phyloP scores from a whole-genome alignment of 2,797 vertebrate species.

The Benthosema pterotum region DNA sequence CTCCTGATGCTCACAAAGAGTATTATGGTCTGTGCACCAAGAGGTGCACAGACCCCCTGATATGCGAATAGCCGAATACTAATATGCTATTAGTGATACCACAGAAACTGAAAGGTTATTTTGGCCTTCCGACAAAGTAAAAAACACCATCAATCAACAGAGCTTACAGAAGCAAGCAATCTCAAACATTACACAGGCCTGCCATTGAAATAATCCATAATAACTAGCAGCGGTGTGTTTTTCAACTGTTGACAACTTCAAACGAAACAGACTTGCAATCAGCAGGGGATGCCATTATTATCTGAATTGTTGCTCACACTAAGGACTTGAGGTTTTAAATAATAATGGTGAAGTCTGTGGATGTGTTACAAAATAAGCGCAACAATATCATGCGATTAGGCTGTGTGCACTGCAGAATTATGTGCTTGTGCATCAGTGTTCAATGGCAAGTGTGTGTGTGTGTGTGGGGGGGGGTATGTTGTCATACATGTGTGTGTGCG shows the following conservation, averaged over 20 bases:
- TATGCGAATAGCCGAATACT: too few relatives aligned
- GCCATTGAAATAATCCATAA: slow-evolving; percentile 31
- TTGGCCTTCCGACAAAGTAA: slow-evolving; percentile 28
- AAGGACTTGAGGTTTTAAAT: not conserved
- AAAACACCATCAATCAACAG: slow-evolving; percentile 49
- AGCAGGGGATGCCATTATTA: not conserved
- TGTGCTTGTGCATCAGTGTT: too few relatives aligned
- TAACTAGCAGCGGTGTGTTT: slow-evolving; percentile 10
- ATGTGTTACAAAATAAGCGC: not conserved
- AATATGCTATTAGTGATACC: too few relatives aligned
- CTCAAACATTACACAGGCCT: slow-evolving; percentile 20
- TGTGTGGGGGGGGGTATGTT: too few relatives aligned
- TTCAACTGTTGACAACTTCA: slow-evolving; percentile 15
- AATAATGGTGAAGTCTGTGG: not conserved
- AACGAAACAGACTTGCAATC: slow-evolving; percentile 9
- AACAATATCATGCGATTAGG: not conserved
- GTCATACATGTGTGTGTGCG: too few relatives aligned
- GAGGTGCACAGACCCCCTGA: too few relatives aligned
- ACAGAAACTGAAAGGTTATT: slow-evolving; percentile 17
- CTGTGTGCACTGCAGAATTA: too few relatives aligned
- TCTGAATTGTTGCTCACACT: not conserved
- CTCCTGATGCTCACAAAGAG: too few relatives aligned
- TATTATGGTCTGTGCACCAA: too few relatives aligned
- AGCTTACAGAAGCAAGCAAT: slow-evolving; percentile 19
- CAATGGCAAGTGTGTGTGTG: too few relatives aligned